Conservation (phyloP, 2,797 vertebrate genomes). For the Sebastes minor region DNA sequence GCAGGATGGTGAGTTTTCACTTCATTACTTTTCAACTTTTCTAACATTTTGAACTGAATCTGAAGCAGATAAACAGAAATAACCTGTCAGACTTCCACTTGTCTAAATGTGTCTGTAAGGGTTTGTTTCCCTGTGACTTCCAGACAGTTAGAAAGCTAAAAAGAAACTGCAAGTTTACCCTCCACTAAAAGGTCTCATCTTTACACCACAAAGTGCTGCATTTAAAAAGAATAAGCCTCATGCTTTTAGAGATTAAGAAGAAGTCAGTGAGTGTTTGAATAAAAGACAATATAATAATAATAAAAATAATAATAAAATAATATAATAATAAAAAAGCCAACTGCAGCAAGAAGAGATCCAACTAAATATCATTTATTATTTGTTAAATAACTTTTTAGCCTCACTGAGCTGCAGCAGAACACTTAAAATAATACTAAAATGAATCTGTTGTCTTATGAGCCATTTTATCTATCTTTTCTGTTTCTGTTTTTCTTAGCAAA, state of each 20-base stretch:
- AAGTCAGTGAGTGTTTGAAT: background rate
- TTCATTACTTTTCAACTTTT: background rate
- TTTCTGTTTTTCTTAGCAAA: background rate
- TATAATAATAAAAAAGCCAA: background rate
- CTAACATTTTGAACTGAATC: no score
- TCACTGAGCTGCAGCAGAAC: background rate
- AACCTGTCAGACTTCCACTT: background rate
- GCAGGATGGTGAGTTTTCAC: constrained; percentile 46
- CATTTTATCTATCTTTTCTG: background rate
- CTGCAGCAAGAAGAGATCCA: background rate
- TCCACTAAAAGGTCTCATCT: background rate
- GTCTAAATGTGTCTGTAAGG: background rate
- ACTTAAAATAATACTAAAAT: no score
- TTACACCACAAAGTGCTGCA: background rate
- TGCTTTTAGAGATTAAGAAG: background rate
- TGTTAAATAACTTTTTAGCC: background rate
- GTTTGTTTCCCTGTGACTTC: background rate
- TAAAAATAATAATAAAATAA: no score
- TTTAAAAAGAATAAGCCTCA: background rate
- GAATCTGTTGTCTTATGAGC: background rate
- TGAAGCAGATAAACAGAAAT: background rate
- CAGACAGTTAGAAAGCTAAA: no score
- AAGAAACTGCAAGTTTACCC: no score
- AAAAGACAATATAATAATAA: no score
- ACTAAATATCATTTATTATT: background rate